phyloP scores from a whole-genome alignment of 2,113 vertebrate genomes.

The Orthonyx spaldingii region DNA sequence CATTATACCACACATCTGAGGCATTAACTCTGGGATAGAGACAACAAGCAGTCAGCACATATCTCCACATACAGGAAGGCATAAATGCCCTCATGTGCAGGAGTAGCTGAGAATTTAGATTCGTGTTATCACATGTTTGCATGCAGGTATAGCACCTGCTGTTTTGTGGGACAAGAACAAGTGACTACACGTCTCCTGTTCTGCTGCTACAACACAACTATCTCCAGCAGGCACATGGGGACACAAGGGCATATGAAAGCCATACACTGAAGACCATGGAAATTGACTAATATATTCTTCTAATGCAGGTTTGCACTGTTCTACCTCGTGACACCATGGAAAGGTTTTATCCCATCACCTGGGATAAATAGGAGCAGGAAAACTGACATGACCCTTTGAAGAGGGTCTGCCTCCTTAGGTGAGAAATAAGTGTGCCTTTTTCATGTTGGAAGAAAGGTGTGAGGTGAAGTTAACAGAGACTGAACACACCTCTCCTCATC shows the following conservation, averaged over 20 bases:
- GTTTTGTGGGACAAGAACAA: background rate
- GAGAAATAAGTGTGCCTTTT: background rate
- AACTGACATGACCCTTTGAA: background rate
- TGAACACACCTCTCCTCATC: background rate
- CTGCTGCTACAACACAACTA: background rate
- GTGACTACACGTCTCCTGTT: background rate
- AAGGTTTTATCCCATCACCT: too few species aligned
- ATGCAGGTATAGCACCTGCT: conserved; percentile 15
- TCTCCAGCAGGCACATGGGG: background rate
- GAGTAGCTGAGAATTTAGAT: background rate
- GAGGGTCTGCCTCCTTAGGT: too few species aligned
- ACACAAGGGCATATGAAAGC: background rate
- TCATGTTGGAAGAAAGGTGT: background rate
- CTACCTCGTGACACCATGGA: background rate
- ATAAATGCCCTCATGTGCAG: background rate
- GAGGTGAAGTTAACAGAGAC: background rate
- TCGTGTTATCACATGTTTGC: background rate
- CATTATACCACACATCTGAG: background rate
- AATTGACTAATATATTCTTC: background rate
- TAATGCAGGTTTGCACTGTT: background rate
- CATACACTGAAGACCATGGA: background rate
- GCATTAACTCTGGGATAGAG: background rate
- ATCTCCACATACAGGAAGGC: background rate
- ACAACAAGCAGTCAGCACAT: background rate
- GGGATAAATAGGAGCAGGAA: background rate